These are phyloP conservation scores for Tympanuchus pallidicinctus DNA, from an alignment of 2,113 vertebrate genomes.

Conservation along the genomic window DNA sequence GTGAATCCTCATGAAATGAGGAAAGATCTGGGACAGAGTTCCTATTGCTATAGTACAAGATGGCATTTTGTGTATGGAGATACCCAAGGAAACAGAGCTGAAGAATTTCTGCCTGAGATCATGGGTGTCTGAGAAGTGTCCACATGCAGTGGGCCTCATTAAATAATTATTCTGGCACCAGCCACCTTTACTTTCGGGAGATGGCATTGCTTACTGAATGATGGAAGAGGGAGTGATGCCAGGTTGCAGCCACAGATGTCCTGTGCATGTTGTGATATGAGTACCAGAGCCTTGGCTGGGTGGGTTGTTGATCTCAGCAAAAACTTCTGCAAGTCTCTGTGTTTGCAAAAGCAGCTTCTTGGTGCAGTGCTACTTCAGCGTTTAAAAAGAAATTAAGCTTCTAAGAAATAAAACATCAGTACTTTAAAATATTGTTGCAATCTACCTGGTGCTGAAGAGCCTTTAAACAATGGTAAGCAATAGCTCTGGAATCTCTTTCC, in stretches of 20 bases:
- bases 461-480: background rate
- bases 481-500: background rate
- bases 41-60: background rate
- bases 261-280: fast-evolving
- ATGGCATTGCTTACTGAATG: background rate
- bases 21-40: background rate
- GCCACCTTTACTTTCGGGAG: background rate
- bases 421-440: background rate
- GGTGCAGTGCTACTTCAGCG: background rate
- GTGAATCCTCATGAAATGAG: no score
- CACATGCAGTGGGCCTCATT: fast-evolving
- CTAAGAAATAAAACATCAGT: background rate
- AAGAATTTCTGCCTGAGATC: background rate
- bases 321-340: background rate
- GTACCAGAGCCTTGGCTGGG: fast-evolving
- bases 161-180: background rate
- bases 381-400: background rate
- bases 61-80: background rate
- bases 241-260: background rate
- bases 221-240: background rate
- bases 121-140: background rate
- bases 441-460: background rate
- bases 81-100: background rate
- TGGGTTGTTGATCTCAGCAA: fast-evolving
- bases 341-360: background rate